These are phyloP conservation scores for Automeris io DNA, from an alignment of 2,888 invertebrate genomes.

Conservation along the genomic window DNA sequence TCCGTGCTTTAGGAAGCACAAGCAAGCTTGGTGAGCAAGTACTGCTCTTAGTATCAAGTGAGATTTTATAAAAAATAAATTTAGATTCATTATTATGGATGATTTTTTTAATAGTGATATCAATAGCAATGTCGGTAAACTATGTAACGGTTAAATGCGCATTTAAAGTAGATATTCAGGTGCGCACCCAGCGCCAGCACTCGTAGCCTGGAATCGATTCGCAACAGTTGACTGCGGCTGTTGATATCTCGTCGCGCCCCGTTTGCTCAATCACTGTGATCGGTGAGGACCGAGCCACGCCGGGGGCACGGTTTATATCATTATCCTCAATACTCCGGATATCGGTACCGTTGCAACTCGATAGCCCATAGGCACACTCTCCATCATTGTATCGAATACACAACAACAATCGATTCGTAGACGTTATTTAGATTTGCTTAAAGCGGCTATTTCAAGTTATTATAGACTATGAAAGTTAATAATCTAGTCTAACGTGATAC, in stretches of 20 bases:
- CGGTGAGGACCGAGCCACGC: constrained; percentile 31
- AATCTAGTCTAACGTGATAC: no score
- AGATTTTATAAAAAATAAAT: no score
- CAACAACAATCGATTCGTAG: constrained; percentile 1
- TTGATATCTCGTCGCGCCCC: constrained; percentile 29
- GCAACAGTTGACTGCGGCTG: constrained; percentile 30
- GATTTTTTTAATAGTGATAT: no score
- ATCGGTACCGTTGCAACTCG: constrained; percentile 44
- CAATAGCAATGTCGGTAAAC: background rate
- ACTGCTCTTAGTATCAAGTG: no score
- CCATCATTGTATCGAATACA: constrained; percentile 3
- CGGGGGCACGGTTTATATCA: constrained; percentile 63
- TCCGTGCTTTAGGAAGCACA: no score
- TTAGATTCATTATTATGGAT: no score
- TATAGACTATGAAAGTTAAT: background rate
- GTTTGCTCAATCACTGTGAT: constrained; percentile 54
- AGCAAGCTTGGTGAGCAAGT: no score
- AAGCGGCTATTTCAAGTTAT: background rate
- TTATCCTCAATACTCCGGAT: constrained; percentile 53
- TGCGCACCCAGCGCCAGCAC: constrained; percentile 34
- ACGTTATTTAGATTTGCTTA: background rate
- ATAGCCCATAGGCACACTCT: constrained; percentile 40
- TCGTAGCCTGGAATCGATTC: constrained; percentile 53
- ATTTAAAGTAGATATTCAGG: constrained; percentile 26
- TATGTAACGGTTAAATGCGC: background rate